phyloP scores from a whole-genome alignment of 2,797 vertebrate genomes.

The Poeciliopsis presidionis region DNA sequence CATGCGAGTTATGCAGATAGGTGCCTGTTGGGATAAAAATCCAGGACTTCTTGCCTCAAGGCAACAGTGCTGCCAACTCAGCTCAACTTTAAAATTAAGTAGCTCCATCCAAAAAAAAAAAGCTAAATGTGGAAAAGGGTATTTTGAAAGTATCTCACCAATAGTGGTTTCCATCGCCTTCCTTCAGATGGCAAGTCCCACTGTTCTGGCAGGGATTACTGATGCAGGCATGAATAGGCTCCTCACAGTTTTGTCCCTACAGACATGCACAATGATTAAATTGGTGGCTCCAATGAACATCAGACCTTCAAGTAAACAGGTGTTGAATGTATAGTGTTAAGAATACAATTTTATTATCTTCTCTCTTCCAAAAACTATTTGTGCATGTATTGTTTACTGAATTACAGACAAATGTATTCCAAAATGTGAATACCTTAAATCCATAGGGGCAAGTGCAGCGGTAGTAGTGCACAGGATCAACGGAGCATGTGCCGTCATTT shows the following conservation, averaged over 20 bases:
- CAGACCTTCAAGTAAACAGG: neutral
- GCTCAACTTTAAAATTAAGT: neutral
- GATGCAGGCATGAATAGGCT: slow-evolving; percentile 94
- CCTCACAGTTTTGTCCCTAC: slow-evolving; percentile 94
- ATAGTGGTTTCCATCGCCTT: slow-evolving; percentile 89
- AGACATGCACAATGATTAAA: slow-evolving; percentile 18
- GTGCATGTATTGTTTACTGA: neutral
- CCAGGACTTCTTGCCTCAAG: neutral
- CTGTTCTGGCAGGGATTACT: slow-evolving; percentile 92
- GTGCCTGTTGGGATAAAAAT: neutral
- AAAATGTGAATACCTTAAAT: slow-evolving; percentile 85
- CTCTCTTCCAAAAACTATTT: neutral
- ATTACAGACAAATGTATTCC: neutral
- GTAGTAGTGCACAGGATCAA: slow-evolving; percentile 94
- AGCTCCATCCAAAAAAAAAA: neutral
- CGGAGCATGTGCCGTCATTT: slow-evolving; percentile 95
- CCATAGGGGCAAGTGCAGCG: slow-evolving; percentile 95
- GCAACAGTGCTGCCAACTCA: neutral
- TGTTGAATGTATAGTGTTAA: neutral
- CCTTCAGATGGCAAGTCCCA: slow-evolving; percentile 94
- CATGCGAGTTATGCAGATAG: neutral
- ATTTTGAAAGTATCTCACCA: slow-evolving; percentile 58
- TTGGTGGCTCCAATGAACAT: slow-evolving; percentile 1
- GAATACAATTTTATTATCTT: neutral
- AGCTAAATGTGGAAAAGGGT: neutral